A percentile compares a stretch with the other conserved stretches of the same genome.
These are phyloP conservation scores for Anguilla pacifica DNA, from an alignment of 2,797 vertebrate species.

Conservation along the genomic window DNA sequence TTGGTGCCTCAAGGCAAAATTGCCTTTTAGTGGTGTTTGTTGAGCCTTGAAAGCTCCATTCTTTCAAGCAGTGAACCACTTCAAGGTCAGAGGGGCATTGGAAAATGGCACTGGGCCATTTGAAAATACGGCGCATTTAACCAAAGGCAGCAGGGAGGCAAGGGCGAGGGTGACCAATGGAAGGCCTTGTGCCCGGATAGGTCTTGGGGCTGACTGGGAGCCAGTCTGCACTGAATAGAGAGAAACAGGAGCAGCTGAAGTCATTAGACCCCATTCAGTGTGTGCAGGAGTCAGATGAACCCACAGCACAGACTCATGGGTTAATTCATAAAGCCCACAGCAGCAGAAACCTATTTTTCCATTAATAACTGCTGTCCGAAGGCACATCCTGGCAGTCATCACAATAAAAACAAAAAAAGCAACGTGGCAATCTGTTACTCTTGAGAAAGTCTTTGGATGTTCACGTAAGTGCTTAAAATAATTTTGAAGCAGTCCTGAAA, in stretches of 20 bases:
- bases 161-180: not conserved
- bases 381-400: not conserved
- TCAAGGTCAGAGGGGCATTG: not conserved
- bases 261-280: not conserved
- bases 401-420: not conserved
- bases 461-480: not conserved
- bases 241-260: not conserved
- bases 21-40: not conserved
- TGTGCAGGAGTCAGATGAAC: not conserved
- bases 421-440: not conserved
- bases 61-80: not conserved
- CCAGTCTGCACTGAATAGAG: not conserved
- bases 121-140: not conserved
- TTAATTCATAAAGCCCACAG: not conserved
- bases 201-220: not conserved
- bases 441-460: no score
- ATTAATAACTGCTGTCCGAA: not conserved
- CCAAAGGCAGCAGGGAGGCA: not conserved
- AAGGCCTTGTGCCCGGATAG: not conserved
- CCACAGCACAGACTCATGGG: not conserved
- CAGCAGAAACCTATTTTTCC: not conserved
- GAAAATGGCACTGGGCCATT: not conserved
- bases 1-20: not conserved
- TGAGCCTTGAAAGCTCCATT: not conserved
- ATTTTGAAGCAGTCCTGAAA: not conserved